Conservation (phyloP, 2,113 vertebrate genomes). For the Solea solea region DNA sequence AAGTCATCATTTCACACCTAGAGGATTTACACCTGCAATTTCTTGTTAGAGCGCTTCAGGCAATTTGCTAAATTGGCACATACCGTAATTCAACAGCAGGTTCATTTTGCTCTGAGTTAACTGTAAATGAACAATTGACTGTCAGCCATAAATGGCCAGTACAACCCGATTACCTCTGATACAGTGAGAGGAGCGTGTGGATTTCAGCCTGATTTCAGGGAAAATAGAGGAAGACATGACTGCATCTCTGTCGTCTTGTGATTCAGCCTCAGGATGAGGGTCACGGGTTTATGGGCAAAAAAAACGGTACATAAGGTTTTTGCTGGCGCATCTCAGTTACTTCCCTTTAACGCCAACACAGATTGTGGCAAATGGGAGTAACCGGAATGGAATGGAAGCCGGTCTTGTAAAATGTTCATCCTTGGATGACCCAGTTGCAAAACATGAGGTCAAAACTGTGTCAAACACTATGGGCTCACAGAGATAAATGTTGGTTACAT, state of each 20-base stretch:
- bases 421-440: slow-evolving; percentile 59
- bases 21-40: slow-evolving; percentile 20
- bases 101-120: slow-evolving; percentile 34
- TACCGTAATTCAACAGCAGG: slow-evolving; percentile 44
- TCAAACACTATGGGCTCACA: slow-evolving; percentile 18
- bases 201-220: slow-evolving; percentile 17
- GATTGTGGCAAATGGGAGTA: slow-evolving; percentile 45
- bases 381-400: slow-evolving; percentile 31
- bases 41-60: slow-evolving; percentile 6
- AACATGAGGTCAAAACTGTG: slow-evolving; percentile 50
- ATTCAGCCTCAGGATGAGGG: slow-evolving; percentile 12
- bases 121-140: slow-evolving; percentile 53
- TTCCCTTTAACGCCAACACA: slow-evolving; percentile 53
- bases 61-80: slow-evolving; percentile 39
- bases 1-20: not conserved
- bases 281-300: slow-evolving; percentile 30
- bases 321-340: slow-evolving; percentile 31
- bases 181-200: slow-evolving; percentile 13
- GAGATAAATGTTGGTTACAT: not conserved
- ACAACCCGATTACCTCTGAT: slow-evolving; percentile 42
- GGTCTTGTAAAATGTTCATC: slow-evolving; percentile 54
- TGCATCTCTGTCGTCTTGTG: slow-evolving; percentile 17
- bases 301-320: slow-evolving; percentile 36
- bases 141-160: slow-evolving; percentile 27
- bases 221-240: slow-evolving; percentile 16